These are phyloP conservation scores for Brachypteracias leptosomus DNA, from an alignment of 2,113 vertebrate genomes.

Conservation along the genomic window DNA sequence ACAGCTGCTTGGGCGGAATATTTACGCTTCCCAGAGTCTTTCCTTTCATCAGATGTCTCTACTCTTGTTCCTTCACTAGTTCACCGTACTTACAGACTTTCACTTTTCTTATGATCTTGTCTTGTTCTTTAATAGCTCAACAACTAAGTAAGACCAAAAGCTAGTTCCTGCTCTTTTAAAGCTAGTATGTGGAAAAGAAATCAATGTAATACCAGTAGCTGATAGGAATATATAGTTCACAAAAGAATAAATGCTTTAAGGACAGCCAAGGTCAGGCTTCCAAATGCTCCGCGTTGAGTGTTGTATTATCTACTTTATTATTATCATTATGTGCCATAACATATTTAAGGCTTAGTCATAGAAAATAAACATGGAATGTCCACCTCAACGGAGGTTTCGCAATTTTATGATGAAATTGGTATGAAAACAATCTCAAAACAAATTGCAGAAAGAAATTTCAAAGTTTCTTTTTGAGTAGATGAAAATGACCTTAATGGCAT, in stretches of 20 bases:
- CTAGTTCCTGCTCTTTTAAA: not conserved
- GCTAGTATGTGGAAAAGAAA: not conserved
- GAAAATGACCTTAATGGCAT: not conserved
- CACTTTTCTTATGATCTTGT: not conserved
- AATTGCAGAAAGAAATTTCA: not conserved
- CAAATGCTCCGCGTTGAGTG: not conserved
- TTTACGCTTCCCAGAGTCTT: not conserved
- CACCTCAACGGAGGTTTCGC: not conserved
- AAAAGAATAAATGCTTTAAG: not conserved
- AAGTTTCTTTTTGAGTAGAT: not conserved
- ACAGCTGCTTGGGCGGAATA: not conserved
- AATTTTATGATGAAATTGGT: not conserved
- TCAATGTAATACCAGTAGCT: not conserved
- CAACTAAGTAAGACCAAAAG: not conserved
- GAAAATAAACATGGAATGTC: not conserved
- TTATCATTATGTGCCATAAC: not conserved
- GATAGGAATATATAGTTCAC: not conserved
- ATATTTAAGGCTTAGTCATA: not conserved
- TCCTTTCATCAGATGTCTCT: not conserved
- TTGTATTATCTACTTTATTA: not conserved
- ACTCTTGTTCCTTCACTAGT: not conserved
- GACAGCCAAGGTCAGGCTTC: not conserved
- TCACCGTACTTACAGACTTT: not conserved
- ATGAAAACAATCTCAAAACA: not conserved
- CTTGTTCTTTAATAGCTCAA: not conserved